Percentiles rank a stretch among this genome's conserved stretches.
phyloP scores from a whole-genome alignment of 2,113 vertebrate genomes.

The Aramus guarauna region DNA sequence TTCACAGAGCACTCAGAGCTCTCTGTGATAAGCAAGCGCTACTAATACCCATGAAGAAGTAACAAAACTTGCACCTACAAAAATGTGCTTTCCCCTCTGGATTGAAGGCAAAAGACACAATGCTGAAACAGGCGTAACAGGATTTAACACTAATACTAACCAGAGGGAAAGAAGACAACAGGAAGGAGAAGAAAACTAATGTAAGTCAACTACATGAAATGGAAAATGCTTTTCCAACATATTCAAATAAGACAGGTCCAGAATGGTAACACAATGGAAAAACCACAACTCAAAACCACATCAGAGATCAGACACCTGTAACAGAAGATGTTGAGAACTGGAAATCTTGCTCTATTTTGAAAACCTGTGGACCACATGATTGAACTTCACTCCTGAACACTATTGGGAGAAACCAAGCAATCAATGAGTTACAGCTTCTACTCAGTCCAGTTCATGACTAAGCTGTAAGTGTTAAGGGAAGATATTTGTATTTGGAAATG shows the following conservation, averaged over 20 bases:
- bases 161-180: not conserved
- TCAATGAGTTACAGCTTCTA: not conserved
- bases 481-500: not conserved
- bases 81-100: not conserved
- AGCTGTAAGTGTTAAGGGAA: not conserved
- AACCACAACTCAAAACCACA: not conserved
- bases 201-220: not conserved
- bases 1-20: not conserved
- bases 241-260: not conserved
- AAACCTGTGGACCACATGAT: not conserved
- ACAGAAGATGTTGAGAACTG: not conserved
- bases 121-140: not conserved
- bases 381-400: not conserved
- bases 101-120: not conserved
- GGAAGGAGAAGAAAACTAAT: not conserved
- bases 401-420: not conserved
- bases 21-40: not conserved
- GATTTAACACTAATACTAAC: not conserved
- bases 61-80: not conserved
- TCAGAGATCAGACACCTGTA: not conserved
- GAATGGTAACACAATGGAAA: not conserved
- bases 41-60: not conserved
- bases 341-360: not conserved
- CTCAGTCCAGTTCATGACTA: not conserved
- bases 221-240: not conserved